These are phyloP conservation scores for Trididemnum nubilum DNA, from an alignment of 23 tunicate species.

Conservation along the genomic window DNA sequence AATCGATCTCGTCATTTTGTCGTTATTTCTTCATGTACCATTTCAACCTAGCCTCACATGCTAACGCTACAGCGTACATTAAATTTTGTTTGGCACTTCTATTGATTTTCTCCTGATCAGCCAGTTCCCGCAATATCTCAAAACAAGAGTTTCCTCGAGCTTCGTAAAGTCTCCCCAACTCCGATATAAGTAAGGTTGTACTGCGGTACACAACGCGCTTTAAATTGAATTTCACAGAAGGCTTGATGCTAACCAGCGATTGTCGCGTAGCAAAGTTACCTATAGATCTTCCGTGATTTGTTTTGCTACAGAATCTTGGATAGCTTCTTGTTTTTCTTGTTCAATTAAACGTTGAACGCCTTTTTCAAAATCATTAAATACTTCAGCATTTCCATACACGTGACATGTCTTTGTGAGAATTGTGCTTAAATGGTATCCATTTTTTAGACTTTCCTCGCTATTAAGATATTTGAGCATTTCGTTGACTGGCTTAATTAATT, in stretches of 20 bases:
- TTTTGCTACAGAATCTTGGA: background rate
- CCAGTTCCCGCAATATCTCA: background rate
- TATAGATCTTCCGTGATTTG: constrained; percentile 4
- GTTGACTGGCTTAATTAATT: too few relatives aligned
- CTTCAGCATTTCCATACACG: too few relatives aligned
- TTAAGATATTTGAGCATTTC: too few relatives aligned
- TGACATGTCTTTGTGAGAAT: constrained; percentile 35
- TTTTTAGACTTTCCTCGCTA: too few relatives aligned
- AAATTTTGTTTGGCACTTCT: background rate
- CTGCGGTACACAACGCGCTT: too few relatives aligned
- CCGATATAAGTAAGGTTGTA: background rate
- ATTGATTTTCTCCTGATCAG: background rate
- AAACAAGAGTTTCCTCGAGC: background rate
- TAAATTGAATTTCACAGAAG: background rate
- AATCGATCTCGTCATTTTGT: background rate
- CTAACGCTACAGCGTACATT: too few relatives aligned
- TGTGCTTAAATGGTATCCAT: constrained; percentile 17
- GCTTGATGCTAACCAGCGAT: background rate
- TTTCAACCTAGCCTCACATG: background rate
- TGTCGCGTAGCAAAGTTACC: too few relatives aligned
- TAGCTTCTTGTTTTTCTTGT: too few relatives aligned
- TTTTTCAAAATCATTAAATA: too few relatives aligned
- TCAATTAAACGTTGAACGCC: too few relatives aligned
- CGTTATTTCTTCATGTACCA: background rate
- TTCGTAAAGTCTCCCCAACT: background rate